Evolutionary conservation across 2,888 invertebrate genomes (phyloP).

Genomic region (Eugnorisma glareosa): DNA sequence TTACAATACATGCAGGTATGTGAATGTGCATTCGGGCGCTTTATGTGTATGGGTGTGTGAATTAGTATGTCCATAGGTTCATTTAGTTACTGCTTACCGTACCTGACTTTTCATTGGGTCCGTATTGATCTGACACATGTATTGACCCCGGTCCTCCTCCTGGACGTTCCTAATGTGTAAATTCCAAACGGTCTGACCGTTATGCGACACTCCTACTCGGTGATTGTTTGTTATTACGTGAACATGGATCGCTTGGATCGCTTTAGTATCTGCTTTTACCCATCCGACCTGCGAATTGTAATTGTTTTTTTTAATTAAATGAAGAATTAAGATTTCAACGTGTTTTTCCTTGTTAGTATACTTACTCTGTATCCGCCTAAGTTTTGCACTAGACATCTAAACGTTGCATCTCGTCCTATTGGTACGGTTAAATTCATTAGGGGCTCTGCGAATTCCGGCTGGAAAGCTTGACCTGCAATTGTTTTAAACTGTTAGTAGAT

Average conservation of each 20-base stretch:
- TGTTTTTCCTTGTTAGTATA: conserved; percentile 20
- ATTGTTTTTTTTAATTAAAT: conserved; percentile 40
- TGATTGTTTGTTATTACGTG: conserved; percentile 98
- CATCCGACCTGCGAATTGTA: conserved; percentile 94
- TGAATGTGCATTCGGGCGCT: no score
- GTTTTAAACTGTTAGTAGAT: background rate
- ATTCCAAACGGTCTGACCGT: conserved; percentile 97
- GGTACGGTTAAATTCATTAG: conserved; percentile 96
- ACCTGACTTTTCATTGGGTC: conserved; percentile 98
- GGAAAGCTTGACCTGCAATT: conserved; percentile 92
- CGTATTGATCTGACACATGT: conserved; percentile 98
- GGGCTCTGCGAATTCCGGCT: conserved; percentile 96
- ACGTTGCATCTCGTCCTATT: conserved; percentile 96
- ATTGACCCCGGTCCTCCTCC: conserved; percentile 96
- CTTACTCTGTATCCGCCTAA: conserved; percentile 97
- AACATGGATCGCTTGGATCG: conserved; percentile 97
- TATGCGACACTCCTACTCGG: conserved; percentile 95
- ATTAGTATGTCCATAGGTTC: conserved; percentile 70
- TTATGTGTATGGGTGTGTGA: no score
- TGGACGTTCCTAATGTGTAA: conserved; percentile 96
- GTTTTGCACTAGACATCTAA: conserved; percentile 96
- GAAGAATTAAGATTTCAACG: conserved; percentile 10
- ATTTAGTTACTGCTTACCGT: conserved; percentile 69
- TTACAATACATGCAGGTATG: no score
- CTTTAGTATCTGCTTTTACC: conserved; percentile 98